Evolutionary conservation across 2,113 vertebrate species (phyloP), one percentile per base, ranked within the genome.

Genomic region (Macquaria australasica): DNA sequence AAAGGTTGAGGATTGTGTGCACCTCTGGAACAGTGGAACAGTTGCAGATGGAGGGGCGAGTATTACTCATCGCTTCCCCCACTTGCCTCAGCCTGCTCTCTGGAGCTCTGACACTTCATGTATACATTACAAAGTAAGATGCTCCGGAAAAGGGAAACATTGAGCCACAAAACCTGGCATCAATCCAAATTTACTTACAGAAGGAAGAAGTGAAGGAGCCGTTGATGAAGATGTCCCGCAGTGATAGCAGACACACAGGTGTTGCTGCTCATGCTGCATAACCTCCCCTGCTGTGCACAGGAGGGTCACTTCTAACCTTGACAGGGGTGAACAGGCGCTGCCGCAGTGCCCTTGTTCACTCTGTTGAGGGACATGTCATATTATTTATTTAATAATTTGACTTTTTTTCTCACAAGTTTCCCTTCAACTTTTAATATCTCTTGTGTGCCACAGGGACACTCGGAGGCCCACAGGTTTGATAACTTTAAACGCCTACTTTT

Each of bases 401-500:
- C 66, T 76, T 59, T 72, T 78, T 77, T 68, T 28, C n/a, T 62
- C 37, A 23, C 67, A 85, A 89, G 71, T 91, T 92, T 88, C 70
- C 39, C 70, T 69, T 79, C 56, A 92, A 91, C 91, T 93, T 92
- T 90, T 91, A 90, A 90, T 92, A 91, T 89, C 80, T 90, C 85
- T 66, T 3, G 34, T 78, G 87, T 3, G 45, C 84, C 82, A 62
- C 70, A 8, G 92, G 88, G 90, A 91, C 80, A 66, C 87, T 77
- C 74, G 3, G 67, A 85, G 89, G 91, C 92, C 88, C 93, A 85
- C 37, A 77, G 92, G 89, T 92, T 90, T 92, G 92, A 91, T 93
- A 94, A 91, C 84, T 92, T 88, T 91, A 91, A 91, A 93, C 79
- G 59, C 59, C 73, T 88, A 85, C 87, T 90, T 93, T 92, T 85